Base-by-base conservation (phyloP, 2,888 invertebrate genomes). In the Dynastes hyllus region DNA sequence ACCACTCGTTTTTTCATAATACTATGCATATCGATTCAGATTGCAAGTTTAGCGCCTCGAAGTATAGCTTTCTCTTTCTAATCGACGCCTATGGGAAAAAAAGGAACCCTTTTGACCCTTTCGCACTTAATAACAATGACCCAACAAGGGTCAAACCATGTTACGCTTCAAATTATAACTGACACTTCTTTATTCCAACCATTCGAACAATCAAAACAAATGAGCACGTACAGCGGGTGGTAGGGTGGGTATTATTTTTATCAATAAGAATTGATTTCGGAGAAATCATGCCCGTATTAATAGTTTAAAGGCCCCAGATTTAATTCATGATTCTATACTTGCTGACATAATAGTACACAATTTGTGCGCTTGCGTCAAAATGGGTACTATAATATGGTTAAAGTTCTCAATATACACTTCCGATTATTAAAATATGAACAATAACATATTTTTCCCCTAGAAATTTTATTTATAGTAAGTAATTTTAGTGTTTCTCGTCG, bases 51-150 rank as follows among this genome's bases (percentile, higher is more conserved):
- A 11, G 45, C 45, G 22, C 55, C 29, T 63, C 22, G 22, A 22
- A 22, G 1, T 22, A 22, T 22, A 22, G 22, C 22, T 22, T 22
- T 22, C 61, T 61, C 29, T 3, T 22, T 61, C 22, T 32, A 32
- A 63, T 32, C 63, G 11, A 3, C 63, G 29, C 63, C 32, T 11
- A 29, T 9, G 63, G 29, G 29, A 11, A 11, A 29, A 63, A 61
- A 63, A 29, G 5, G 11, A 63, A 29, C 27, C 32, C 29, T 63
- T 63, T 63, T 29, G 8, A 63, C 63, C 63, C 63, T 32, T 32
- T 63, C 63, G 63, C 2, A 63, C 29, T 29, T 13, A 32, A 32
- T 63, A 63, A 58, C 55, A 58, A 63, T 29, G 63, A 63, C 63
- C 63, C 63, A 5, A 4, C 27, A 6, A 32, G 63, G 63, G 63